A percentile compares a stretch with the other conserved stretches of the same genome.
Conservation (phyloP, 2,888 invertebrate genomes). For the Andrena marginata region DNA sequence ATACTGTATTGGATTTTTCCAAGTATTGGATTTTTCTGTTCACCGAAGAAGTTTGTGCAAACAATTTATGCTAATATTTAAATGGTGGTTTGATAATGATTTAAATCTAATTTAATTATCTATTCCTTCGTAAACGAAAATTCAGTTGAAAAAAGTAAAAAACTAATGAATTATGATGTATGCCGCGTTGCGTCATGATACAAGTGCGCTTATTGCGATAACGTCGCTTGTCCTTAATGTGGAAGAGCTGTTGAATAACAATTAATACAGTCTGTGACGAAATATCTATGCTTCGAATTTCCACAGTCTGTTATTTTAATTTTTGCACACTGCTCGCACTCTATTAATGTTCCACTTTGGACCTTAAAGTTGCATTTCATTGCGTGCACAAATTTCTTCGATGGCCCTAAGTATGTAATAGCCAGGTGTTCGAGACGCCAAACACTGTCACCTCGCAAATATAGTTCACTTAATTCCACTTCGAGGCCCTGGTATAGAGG, state of each 20-base stretch:
- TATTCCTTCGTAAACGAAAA: neutral
- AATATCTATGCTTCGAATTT: neutral
- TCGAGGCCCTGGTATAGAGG: neutral
- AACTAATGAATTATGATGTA: neutral
- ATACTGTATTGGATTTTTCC: conserved; percentile 16
- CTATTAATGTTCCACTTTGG: neutral
- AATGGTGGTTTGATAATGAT: neutral
- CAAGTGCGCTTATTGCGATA: conserved; percentile 37
- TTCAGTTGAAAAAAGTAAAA: neutral
- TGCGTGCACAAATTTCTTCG: conserved; percentile 56
- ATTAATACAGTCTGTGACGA: neutral
- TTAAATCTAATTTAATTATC: neutral
- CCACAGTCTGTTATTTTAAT: neutral
- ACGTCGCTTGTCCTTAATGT: conserved; percentile 16
- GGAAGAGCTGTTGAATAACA: conserved; percentile 32
- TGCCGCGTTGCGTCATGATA: conserved; percentile 29
- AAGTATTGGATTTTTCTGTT: conserved; percentile 20
- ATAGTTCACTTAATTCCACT: conserved; percentile 19
- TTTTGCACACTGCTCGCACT: neutral
- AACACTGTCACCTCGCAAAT: conserved; percentile 56
- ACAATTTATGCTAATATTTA: neutral
- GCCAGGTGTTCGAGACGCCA: conserved; percentile 74
- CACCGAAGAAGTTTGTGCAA: conserved; percentile 49
- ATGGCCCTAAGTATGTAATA: conserved; percentile 70
- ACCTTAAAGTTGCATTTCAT: neutral